Evolutionary conservation across 2,113 vertebrate species (phyloP).

Genomic region (Paradoxurus hermaphroditus): DNA sequence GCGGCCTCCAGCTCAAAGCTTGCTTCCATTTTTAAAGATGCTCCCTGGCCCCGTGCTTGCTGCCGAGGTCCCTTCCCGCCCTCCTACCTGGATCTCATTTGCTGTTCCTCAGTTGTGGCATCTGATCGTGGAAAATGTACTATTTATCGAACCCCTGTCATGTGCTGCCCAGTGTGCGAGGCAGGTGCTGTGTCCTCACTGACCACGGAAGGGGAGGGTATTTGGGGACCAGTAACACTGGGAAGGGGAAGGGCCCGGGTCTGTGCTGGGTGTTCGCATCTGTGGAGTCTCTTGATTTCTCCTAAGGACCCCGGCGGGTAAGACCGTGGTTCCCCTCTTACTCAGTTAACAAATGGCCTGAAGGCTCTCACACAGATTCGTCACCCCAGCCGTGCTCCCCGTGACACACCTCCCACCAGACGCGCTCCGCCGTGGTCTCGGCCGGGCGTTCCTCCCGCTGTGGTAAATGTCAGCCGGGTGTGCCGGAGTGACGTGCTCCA

Average conservation of each 20-base stretch:
- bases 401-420: neutral
- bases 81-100: neutral
- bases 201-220: neutral
- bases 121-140: neutral
- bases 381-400: neutral
- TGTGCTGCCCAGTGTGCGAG: neutral
- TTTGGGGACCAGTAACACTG: neutral
- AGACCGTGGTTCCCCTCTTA: neutral
- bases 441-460: neutral
- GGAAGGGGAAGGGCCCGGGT: neutral
- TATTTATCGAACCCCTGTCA: neutral
- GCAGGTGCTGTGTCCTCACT: neutral
- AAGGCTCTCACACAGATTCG: neutral
- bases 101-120: neutral
- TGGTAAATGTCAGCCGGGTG: fast-evolving
- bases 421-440: neutral
- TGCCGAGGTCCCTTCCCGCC: neutral
- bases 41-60: neutral
- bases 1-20: neutral
- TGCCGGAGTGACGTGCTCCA: neutral
- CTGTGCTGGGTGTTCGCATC: neutral
- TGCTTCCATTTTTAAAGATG: neutral
- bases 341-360: neutral
- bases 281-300: neutral
- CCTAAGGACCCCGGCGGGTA: neutral